Evolutionary conservation across 2,888 invertebrate species (phyloP), one percentile per base, ranked within the genome.

Genomic region (Cephus pygmeus): DNA sequence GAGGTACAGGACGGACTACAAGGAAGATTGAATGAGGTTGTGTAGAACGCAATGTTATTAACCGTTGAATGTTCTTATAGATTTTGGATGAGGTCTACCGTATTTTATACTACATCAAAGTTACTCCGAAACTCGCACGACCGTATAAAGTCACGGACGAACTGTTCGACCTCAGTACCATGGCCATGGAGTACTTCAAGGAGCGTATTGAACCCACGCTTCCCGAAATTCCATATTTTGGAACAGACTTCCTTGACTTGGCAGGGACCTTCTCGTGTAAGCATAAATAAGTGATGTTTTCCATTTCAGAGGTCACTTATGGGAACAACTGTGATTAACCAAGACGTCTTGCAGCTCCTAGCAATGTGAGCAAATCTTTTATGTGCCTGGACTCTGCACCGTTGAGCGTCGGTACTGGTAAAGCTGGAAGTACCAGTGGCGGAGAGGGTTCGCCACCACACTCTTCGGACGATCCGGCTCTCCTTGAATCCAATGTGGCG

Each of bases 161-260:
- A 92, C 93, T 98, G 79, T 97, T 98, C 92, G 98, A 98, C 92
- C 93, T 98, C 82, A 98, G 98, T 69, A 97, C 98, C 69, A 98
- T 98, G 98, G 98, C 98, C 68, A 98, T 98, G 98, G 98, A 98
- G 92, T 98, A 98, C 92, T 98, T 98, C 92, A 98, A 98, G 91
- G 98, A 98, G 91, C 95, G 96, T 87, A 97, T 98, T 90, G 98
- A 98, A 91, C 97, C 98, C 11, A 95, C 95, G 84, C 93, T 97
- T 88, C 97, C 97, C 69, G 97, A 97, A 92, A 96, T 97, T 83
- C 96, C 96, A 75, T 97, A 96, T 91, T 97, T 97, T 91, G 96
- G 96, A 85, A 95, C 96, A 76, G 96, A 97, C 90, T 97, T 97
- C 92, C 94, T 96, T 88, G 96, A 96, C 90, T 95, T 96, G 84